These are phyloP conservation scores for Mionectes macconnelli DNA, from an alignment of 2,113 vertebrate species.

Conservation along the genomic window DNA sequence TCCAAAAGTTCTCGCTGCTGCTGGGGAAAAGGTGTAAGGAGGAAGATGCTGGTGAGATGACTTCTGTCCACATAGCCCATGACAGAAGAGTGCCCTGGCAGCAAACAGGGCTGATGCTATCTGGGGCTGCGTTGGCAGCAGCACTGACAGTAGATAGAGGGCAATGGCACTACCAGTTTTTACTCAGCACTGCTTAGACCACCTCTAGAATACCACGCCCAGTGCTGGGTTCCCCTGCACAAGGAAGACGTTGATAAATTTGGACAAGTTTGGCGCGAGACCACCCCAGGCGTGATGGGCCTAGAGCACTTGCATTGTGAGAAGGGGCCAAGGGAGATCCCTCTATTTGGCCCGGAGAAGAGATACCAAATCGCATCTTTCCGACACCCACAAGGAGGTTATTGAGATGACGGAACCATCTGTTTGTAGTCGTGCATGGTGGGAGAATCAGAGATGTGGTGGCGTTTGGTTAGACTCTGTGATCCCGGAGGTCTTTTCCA, in stretches of 20 bases:
- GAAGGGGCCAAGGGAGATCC: background rate
- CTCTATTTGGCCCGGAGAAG: background rate
- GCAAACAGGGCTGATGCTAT: background rate
- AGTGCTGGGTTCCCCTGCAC: fast-evolving
- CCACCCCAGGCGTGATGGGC: background rate
- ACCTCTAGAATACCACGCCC: background rate
- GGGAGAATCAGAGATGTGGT: background rate
- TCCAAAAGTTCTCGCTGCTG: background rate
- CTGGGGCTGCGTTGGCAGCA: background rate
- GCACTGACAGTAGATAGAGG: background rate
- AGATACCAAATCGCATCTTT: background rate
- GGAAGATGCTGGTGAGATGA: background rate
- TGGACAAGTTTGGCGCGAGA: background rate
- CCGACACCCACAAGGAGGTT: background rate
- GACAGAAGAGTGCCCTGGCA: background rate
- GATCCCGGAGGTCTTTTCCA: background rate
- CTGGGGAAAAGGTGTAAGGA: background rate
- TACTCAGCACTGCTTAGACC: background rate
- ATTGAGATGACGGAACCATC: background rate
- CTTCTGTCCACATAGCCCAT: background rate
- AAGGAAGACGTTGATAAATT: background rate
- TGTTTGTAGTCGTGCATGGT: background rate
- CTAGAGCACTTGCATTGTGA: background rate
- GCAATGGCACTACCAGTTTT: fast-evolving
- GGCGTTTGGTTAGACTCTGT: fast-evolving